These are phyloP conservation scores for Aphyosemion australe DNA, from an alignment of 2,113 vertebrate species.

Conservation along the genomic window DNA sequence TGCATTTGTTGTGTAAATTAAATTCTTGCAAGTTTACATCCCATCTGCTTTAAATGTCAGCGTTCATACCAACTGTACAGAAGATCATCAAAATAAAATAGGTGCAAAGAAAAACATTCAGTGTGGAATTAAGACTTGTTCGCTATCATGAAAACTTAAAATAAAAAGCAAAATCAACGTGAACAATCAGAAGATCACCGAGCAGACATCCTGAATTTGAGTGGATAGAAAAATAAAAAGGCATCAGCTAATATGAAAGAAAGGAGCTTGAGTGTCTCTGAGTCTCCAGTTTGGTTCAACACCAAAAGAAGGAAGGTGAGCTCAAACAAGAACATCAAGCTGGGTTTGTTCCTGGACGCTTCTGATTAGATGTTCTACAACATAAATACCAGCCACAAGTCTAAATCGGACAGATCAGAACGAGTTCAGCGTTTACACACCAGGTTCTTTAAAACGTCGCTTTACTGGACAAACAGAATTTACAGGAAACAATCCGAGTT, in stretches of 20 bases:
- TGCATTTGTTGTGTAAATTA: not conserved
- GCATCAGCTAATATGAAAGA: not conserved
- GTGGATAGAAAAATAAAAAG: not conserved
- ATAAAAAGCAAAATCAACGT: slow-evolving; percentile 14
- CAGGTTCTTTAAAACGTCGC: slow-evolving; percentile 30
- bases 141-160: not conserved
- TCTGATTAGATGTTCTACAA: not conserved
- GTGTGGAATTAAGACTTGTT: not conserved
- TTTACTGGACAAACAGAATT: slow-evolving; percentile 41
- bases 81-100: slow-evolving; percentile 4
- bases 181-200: slow-evolving; percentile 14
- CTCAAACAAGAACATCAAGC: not conserved
- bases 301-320: not conserved
- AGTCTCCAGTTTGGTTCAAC: not conserved
- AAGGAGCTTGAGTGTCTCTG: not conserved
- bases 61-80: slow-evolving; percentile 25
- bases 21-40: not conserved
- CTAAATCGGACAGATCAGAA: slow-evolving; percentile 8
- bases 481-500: not conserved
- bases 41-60: not conserved
- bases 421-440: slow-evolving; percentile 25
- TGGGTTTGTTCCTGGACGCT: not conserved
- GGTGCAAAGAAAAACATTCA: slow-evolving; percentile 23
- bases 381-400: not conserved
- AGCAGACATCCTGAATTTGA: not conserved